A percentile compares a stretch with the other conserved stretches of the same genome.
Conservation (phyloP, 1,140 invertebrate species). For the Diabrotica virgifera region DNA sequence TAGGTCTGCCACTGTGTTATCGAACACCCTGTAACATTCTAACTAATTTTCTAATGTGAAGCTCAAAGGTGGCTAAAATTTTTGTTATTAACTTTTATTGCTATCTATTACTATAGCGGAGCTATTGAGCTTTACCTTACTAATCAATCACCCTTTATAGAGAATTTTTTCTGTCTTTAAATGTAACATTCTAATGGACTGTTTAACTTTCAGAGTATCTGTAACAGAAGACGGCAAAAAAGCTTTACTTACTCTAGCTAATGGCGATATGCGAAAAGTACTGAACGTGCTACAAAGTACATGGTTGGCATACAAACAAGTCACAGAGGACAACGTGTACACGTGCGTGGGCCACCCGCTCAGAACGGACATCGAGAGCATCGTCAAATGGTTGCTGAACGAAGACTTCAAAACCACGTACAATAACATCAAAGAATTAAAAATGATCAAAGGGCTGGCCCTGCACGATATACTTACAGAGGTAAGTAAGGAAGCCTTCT, state of each 20-base stretch:
- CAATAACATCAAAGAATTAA: conserved; percentile 79
- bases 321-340: conserved; percentile 92
- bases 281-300: conserved; percentile 92
- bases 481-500: conserved; percentile 75
- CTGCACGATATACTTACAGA: conserved; percentile 88
- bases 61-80: too few relatives aligned
- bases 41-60: too few relatives aligned
- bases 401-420: conserved; percentile 78
- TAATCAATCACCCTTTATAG: too few relatives aligned
- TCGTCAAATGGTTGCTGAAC: conserved; percentile 86
- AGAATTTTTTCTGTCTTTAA: too few relatives aligned
- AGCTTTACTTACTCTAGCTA: conserved; percentile 84
- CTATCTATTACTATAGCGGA: too few relatives aligned
- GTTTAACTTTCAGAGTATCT: conserved; percentile 62
- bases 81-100: too few relatives aligned
- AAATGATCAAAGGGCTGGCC: conserved; percentile 84
- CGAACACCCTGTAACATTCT: too few relatives aligned
- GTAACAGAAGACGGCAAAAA: conserved; percentile 89
- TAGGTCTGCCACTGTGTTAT: too few relatives aligned
- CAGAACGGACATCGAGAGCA: conserved; percentile 83
- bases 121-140: too few relatives aligned
- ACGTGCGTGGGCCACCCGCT: conserved; percentile 95
- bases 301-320: conserved; percentile 75
- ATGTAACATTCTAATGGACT: too few relatives aligned
- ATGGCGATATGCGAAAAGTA: conserved; percentile 97